Evolutionary conservation across 2,113 vertebrate genomes (phyloP).

Genomic region (Saguinus midas): DNA sequence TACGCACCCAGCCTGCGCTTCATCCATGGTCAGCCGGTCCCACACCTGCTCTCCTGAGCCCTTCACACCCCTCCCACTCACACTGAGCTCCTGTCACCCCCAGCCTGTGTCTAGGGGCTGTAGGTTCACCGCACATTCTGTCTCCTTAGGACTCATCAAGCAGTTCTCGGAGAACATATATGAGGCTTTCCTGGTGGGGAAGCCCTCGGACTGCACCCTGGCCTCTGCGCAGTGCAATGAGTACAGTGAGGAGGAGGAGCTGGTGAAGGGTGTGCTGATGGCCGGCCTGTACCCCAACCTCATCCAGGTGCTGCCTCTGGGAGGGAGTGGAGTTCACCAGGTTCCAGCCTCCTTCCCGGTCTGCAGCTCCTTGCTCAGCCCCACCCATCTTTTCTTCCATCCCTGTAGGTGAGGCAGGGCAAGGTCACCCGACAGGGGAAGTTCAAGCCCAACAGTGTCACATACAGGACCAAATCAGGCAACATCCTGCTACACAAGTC

Average conservation of each 20-base stretch:
- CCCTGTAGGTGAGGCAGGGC: conserved; percentile 90
- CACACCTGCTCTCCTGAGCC: neutral
- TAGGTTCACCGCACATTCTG: neutral
- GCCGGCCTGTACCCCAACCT: conserved; percentile 97
- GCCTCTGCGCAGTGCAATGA: conserved; percentile 88
- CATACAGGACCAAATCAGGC: conserved; percentile 88
- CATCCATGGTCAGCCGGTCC: conserved; percentile 88
- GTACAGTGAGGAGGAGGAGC: conserved; percentile 91
- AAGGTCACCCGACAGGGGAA: conserved; percentile 91
- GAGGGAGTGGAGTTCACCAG: rapidly evolving
- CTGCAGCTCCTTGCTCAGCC: neutral
- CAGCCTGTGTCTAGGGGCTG: neutral
- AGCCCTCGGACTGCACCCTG: conserved; percentile 85
- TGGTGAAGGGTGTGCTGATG: conserved; percentile 94
- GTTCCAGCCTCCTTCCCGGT: rapidly evolving
- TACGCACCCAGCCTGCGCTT: conserved; percentile 91
- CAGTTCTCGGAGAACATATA: conserved; percentile 96
- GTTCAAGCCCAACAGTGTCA: conserved; percentile 91
- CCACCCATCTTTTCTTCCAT: neutral
- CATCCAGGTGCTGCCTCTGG: conserved; percentile 89
- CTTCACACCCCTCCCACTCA: rapidly evolving
- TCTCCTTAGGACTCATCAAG: conserved; percentile 89
- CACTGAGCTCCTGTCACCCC: neutral
- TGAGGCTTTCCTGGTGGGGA: conserved; percentile 89
- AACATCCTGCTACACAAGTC: conserved; percentile 94